A percentile compares a stretch with the other conserved stretches of the same genome.
Evolutionary conservation across 2,888 invertebrate species (phyloP).

Genomic region (Hoplodrina ambigua): DNA sequence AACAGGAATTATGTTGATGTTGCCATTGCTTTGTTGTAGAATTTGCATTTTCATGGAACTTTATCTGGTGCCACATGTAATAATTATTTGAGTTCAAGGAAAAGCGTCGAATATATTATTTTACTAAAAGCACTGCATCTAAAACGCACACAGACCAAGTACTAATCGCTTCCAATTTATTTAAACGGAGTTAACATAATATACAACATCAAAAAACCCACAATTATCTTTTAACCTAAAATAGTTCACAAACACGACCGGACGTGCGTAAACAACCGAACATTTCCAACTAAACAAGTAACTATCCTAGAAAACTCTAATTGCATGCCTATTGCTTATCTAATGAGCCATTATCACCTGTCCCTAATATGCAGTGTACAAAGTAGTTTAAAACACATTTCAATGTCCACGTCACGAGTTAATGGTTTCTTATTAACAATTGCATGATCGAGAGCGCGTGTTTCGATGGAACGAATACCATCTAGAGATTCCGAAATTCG

Average conservation of each 20-base stretch:
- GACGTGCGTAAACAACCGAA: conserved; percentile 16
- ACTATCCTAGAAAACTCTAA: conserved; percentile 76
- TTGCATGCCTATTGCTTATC: conserved; percentile 86
- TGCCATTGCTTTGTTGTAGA: conserved; percentile 4
- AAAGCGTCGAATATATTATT: not conserved
- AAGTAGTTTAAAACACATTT: conserved; percentile 72
- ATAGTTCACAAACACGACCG: conserved; percentile 23
- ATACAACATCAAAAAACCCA: conserved; percentile 15
- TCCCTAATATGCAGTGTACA: conserved; percentile 77
- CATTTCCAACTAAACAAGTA: conserved; percentile 53
- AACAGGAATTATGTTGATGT: conserved; percentile 20
- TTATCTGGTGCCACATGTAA: not conserved
- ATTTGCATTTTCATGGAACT: conserved; percentile 10
- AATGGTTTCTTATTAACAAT: conserved; percentile 50
- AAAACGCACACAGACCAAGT: conserved; percentile 1
- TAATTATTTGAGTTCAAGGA: conserved; percentile 4
- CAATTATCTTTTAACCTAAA: conserved; percentile 17
- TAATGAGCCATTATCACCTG: conserved; percentile 82
- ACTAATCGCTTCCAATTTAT: conserved; percentile 15
- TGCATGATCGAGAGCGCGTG: conserved; percentile 57
- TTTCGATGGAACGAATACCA: conserved; percentile 49
- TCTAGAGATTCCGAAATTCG: conserved; percentile 46
- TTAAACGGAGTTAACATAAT: conserved; percentile 31
- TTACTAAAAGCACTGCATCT: conserved; percentile 30
- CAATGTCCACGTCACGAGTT: conserved; percentile 62